Evolutionary conservation across 2,888 invertebrate species (phyloP), one percentile per base, ranked within the genome.

Genomic region (Hetaerina titia): DNA sequence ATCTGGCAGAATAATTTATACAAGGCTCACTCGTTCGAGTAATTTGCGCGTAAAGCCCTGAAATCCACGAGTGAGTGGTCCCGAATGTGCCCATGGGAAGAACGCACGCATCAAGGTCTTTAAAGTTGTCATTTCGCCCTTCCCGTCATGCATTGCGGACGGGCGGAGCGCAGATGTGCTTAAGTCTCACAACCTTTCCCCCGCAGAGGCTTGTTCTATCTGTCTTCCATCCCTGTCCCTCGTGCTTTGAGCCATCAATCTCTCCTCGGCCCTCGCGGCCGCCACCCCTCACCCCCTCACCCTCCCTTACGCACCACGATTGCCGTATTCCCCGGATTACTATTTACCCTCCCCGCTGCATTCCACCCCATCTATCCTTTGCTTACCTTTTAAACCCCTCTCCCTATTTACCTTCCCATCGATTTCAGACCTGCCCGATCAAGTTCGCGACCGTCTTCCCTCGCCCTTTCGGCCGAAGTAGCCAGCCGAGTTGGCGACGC

Each of bases 391-490:
- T 81, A 31, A 81, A 81, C 31, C 81, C 31, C 81, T 15, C 31
- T 81, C 81, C 45, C 81, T 81, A 81, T 81, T 81, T 81, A 81
- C 81, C 31, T 31, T 31, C 81, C 25, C 31, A 81, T 81, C 81
- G 81, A 81, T 81, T 81, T 81, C 81, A 81, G 31, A 11, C 81
- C 31, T 19, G 2, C 81, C 69, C 31, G 31, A 81, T 81, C 81
- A 81, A 31, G 81, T 81, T 31, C 31, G 81, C 81, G 81, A 81
- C 81, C 81, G 11, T 69, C 17, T 31, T 81, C 31, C 81, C 81
- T 31, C 81, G 4, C 81, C 31, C 81, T 31, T 4, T 22, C 81
- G 13, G 2, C 31, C 13, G 31, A 31, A 81, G 81, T 81, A 13
- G 81, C 31, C 81, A 31, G 25, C 15, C 9, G 69, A 69, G 69